Evolutionary conservation across 2,113 vertebrate species (phyloP), one percentile per base, ranked within the genome.

Genomic region (Crotalus helleri): DNA sequence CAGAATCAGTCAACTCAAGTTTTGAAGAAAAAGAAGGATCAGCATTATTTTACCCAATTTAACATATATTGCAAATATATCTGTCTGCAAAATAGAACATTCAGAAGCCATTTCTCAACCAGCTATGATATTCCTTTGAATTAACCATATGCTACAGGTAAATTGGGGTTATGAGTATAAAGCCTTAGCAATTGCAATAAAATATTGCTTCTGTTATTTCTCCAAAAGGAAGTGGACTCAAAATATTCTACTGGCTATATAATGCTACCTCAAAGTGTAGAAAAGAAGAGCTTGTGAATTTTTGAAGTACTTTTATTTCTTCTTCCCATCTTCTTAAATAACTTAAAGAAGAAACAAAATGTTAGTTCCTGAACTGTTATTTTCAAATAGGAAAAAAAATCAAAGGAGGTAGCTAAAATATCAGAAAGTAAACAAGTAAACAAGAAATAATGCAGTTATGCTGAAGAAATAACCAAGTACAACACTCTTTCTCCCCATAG

Each of bases 311-410:
- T 1, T 23, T 8, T 1, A 46, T 93, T 85, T 87, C 59, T 57
- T 57, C 69, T 53, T 46, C 88, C 17, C 9, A 10, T 86, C 9
- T 26, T 87, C 90, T 92, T 91, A 90, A 1, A 0, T 1, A 92
- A 91, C 33, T 10, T 59, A 81, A 91, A 93, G 33, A 57, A 93
- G 74, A 53, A 91, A 91, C 59, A 91, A 44, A 93, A 1, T 86
- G 91, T 93, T 15, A 53, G 90, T 58, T 1, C 2, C 1, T 54
- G 85, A 4, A 3, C 69, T 51, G 49, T 87, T 91, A 13, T 95
- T 93, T 10, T 92, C 58, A 95, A 91, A 13, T 61, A 19, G 87
- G 23, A 91, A 94, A 94, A 39, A 92, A 94, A 92, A 92, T 90
- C 39, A 61, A 94, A 96, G 39, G 3, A 92, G 93, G 92, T 4